These are phyloP conservation scores for Tromatobia lineatoria DNA, from an alignment of 2,888 invertebrate species.

Conservation along the genomic window DNA sequence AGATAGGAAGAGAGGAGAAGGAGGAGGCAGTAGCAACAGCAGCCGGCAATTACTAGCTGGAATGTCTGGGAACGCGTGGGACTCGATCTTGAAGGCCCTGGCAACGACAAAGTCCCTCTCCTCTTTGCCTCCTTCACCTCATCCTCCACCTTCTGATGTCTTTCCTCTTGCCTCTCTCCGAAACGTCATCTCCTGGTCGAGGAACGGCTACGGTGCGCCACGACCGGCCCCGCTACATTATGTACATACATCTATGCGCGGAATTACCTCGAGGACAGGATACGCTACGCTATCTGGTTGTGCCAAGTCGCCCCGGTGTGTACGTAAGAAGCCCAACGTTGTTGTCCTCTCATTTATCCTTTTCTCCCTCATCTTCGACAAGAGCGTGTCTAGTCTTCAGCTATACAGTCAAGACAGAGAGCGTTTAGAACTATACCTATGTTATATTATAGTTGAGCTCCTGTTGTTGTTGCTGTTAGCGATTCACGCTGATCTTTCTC, in stretches of 20 bases:
- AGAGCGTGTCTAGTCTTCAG: background rate
- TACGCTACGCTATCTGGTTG: conserved; percentile 37
- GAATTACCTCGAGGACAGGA: conserved; percentile 66
- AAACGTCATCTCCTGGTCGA: conserved; percentile 28
- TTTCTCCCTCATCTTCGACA: conserved; percentile 28
- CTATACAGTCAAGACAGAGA: no score
- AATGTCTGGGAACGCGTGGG: conserved; percentile 84
- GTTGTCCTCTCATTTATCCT: conserved; percentile 13
- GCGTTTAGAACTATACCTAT: no score
- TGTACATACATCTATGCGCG: conserved; percentile 69
- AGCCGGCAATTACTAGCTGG: conserved; percentile 83
- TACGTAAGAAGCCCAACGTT: conserved; percentile 29
- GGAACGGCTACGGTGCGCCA: conserved; percentile 25
- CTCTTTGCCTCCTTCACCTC: conserved; percentile 31
- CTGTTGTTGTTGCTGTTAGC: conserved; percentile 28
- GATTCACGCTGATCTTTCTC: conserved; percentile 28
- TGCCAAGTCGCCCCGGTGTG: background rate
- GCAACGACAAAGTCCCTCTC: conserved; percentile 68
- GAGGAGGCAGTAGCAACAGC: conserved; percentile 73
- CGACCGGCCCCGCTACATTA: conserved; percentile 62
- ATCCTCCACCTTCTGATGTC: conserved; percentile 36
- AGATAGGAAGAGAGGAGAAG: conserved; percentile 52
- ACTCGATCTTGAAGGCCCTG: conserved; percentile 80
- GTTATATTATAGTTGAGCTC: conserved; percentile 4
- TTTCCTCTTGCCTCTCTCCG: conserved; percentile 42